Evolutionary conservation across 2,888 invertebrate genomes (phyloP), one percentile per base, ranked within the genome.

Genomic region (Melieria omissa): DNA sequence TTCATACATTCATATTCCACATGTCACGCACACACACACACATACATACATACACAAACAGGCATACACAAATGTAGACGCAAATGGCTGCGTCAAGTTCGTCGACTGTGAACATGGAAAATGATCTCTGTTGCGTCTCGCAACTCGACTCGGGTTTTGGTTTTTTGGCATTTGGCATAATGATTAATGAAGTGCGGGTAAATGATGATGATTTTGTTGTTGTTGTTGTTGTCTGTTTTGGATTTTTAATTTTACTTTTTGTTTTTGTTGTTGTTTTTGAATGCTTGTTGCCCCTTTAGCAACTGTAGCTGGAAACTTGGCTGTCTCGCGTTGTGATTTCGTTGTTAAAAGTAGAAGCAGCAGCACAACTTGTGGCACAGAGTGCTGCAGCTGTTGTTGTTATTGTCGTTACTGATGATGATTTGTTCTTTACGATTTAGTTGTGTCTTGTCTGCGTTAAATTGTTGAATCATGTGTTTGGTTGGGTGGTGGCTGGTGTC

Each of bases 171-270:
- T 83, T 83, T 84, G 85, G 84, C 82, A 81, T 79, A 81, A 84
- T 85, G 85, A 86, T 86, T 85, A 86, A 86, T 86, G 85, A 85
- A 85, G 84, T 85, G 85, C 85, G 84, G 83, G 66, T 63, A 65
- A 65, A 70, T 65, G 49, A 47, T 58, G 46, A 29, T 63, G 29
- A 29, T 67, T 70, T 71, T 73, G 70, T 63, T 61, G 42, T 45
- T 29, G 62, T 14, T 52, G 67, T 58, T 65, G 45, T 67, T 71
- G 65, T 64, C 5, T 58, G 55, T 58, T 10, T 62, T 70, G 68
- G 58, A 68, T 47, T 63, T 42, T 49, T 62, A 55, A 65, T 58
- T 49, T 49, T 49, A 41, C 49, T 58, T 4, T 54, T 58, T 49
- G 5, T 49, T 14, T 55, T 65, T 60, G 29, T 58, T 60, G 9